Conservation (phyloP, 2,797 vertebrate genomes). For the Sebastes melanostomus region DNA sequence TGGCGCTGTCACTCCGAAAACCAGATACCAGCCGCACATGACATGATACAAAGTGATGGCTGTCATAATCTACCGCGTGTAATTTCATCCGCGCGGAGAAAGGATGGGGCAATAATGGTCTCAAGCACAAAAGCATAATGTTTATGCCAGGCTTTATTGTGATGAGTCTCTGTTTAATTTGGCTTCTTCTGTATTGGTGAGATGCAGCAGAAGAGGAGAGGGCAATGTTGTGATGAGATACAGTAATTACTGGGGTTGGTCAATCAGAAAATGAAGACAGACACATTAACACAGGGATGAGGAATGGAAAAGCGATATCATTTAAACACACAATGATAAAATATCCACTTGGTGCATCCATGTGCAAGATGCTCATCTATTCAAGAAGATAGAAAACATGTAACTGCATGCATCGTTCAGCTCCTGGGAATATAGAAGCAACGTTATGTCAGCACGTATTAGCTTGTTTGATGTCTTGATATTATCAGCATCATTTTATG, state of each 20-base stretch:
- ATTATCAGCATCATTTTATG: neutral
- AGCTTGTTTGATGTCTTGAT: neutral
- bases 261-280: conserved; percentile 84
- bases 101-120: conserved; percentile 69
- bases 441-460: conserved; percentile 25
- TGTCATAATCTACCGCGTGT: conserved; percentile 65
- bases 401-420: conserved; percentile 30
- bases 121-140: conserved; percentile 73
- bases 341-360: conserved; percentile 52
- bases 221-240: conserved; percentile 77
- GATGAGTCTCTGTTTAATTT: conserved; percentile 83
- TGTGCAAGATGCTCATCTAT: conserved; percentile 40
- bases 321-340: conserved; percentile 67
- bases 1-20: conserved; percentile 48
- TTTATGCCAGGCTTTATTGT: conserved; percentile 77
- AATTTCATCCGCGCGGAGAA: conserved; percentile 66
- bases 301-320: conserved; percentile 73
- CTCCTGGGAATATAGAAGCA: conserved; percentile 20
- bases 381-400: conserved; percentile 26
- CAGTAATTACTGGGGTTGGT: conserved; percentile 78
- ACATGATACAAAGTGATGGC: conserved; percentile 67
- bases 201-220: conserved; percentile 59
- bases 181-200: conserved; percentile 66
- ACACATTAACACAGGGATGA: conserved; percentile 78
- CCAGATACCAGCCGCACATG: conserved; percentile 52